A percentile compares a stretch with the other conserved stretches of the same genome.
phyloP scores from a whole-genome alignment of 2,113 vertebrate species.

The Mormyrus iriodes region DNA sequence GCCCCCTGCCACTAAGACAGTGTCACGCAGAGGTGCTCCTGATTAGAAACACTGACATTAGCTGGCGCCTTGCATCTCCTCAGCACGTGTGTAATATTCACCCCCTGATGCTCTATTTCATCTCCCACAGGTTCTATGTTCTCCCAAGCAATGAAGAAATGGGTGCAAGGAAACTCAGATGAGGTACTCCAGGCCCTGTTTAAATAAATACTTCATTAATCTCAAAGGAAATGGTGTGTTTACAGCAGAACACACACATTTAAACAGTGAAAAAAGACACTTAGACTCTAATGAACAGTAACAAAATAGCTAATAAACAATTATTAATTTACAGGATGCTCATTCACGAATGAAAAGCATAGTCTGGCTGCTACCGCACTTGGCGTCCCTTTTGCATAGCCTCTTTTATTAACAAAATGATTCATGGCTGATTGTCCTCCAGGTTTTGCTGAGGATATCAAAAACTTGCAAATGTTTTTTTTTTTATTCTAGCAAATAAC shows the following conservation, averaged over 20 bases:
- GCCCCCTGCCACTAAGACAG: background rate
- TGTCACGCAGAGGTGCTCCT: background rate
- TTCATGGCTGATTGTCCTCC: background rate
- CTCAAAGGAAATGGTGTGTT: background rate
- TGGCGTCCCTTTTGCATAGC: background rate
- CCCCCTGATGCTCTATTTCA: background rate
- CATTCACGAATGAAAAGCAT: background rate
- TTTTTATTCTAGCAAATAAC: background rate
- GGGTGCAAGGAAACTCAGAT: conserved; percentile 83
- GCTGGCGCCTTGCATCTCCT: background rate
- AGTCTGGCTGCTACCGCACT: background rate
- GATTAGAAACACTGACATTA: background rate
- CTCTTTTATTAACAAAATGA: background rate
- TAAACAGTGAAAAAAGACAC: background rate
- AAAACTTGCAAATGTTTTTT: background rate
- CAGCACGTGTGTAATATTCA: background rate
- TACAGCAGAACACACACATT: background rate
- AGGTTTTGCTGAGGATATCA: background rate
- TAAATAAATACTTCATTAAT: background rate
- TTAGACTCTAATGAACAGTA: background rate
- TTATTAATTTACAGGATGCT: background rate
- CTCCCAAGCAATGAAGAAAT: conserved; percentile 89
- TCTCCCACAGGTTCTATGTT: conserved; percentile 74
- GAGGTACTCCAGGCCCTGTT: conserved; percentile 57
- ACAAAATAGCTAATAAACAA: background rate